A percentile compares a stretch with the other conserved stretches of the same genome.
Evolutionary conservation across 2,888 invertebrate species (phyloP).

Genomic region (Polydrusus pterygomalis): DNA sequence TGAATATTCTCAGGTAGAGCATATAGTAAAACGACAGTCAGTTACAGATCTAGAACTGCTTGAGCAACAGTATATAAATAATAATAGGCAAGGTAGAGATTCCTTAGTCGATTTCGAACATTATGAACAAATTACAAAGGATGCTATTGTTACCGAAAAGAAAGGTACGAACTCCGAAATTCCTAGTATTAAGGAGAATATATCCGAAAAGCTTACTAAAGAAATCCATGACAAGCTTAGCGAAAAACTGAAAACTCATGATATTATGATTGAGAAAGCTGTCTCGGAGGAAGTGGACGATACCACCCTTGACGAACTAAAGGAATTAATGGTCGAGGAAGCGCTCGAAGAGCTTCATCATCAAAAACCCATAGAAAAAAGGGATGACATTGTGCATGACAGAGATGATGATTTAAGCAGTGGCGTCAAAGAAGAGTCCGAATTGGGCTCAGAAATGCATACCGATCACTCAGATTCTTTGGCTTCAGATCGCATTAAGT

Average conservation of each 20-base stretch:
- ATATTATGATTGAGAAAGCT: slow-evolving; percentile 49
- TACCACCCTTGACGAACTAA: slow-evolving; percentile 51
- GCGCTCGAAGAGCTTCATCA: slow-evolving; percentile 45
- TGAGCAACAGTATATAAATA: slow-evolving; percentile 13
- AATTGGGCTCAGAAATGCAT: slow-evolving; percentile 69
- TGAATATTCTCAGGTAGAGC: slow-evolving; percentile 50
- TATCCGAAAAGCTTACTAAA: slow-evolving; percentile 56
- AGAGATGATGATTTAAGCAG: slow-evolving; percentile 70
- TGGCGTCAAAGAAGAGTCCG: slow-evolving; percentile 68
- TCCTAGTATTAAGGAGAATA: slow-evolving; percentile 49
- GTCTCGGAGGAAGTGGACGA: slow-evolving; percentile 52
- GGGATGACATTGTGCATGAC: slow-evolving; percentile 58
- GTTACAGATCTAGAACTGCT: slow-evolving; percentile 16
- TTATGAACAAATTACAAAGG: neutral
- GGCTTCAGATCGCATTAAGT: slow-evolving; percentile 68
- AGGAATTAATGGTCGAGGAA: slow-evolving; percentile 55
- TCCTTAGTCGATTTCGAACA: no score
- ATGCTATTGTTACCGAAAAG: slow-evolving; percentile 5
- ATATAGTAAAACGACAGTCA: slow-evolving; percentile 37
- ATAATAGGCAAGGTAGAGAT: neutral
- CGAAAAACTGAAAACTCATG: slow-evolving; percentile 55
- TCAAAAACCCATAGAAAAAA: slow-evolving; percentile 26
- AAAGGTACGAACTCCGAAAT: neutral
- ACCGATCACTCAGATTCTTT: slow-evolving; percentile 69
- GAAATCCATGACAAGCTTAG: slow-evolving; percentile 58